Evolutionary conservation across 2,113 vertebrate genomes (phyloP), one percentile per base, ranked within the genome.

Genomic region (Spea bombifrons): DNA sequence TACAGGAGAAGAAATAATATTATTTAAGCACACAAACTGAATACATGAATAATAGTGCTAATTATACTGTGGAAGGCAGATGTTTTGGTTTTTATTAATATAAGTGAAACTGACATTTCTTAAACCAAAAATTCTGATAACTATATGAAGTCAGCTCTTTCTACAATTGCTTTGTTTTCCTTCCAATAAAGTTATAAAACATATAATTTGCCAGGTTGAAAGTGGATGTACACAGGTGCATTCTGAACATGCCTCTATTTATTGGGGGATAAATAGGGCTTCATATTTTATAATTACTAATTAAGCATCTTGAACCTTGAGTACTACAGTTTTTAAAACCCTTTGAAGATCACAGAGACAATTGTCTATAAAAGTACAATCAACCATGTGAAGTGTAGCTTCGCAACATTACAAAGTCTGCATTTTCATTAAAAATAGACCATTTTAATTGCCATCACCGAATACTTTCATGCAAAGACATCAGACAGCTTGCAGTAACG

Each of bases 271-370:
- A 13, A 68, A 46, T 5, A 10, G 7, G 59, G 55, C 46, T 30
- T n/a, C 45, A 70, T 63, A 63, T 71, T 77, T 53, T 43, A 15
- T 77, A 77, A 77, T 77, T 77, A 77, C 70, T 69, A 53, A 59
- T 70, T 77, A 70, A 77, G 75, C 66, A 77, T 77, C 66, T 70
- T 66, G 46, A 77, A 77, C 75, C 63, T 43, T 8, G 66, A 77
- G 52, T 69, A 50, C 61, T 16, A 77, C 53, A 77, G 61, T 70
- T 15, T 77, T 69, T 68, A 52, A 77, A 69, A 77, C 66, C 45
- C 67, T 77, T 69, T 77, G 75, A 70, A 70, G 52, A 69, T 77
- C 75, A 77, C 70, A 77, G 75, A n/a, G 16, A n/a, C 70, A 77
- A 78, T 71, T 78, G 59, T 71, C 9, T 52, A 15, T 57, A 78